These are phyloP conservation scores for Bombus breviceps DNA, from an alignment of 1,140 invertebrate species.

Conservation along the genomic window DNA sequence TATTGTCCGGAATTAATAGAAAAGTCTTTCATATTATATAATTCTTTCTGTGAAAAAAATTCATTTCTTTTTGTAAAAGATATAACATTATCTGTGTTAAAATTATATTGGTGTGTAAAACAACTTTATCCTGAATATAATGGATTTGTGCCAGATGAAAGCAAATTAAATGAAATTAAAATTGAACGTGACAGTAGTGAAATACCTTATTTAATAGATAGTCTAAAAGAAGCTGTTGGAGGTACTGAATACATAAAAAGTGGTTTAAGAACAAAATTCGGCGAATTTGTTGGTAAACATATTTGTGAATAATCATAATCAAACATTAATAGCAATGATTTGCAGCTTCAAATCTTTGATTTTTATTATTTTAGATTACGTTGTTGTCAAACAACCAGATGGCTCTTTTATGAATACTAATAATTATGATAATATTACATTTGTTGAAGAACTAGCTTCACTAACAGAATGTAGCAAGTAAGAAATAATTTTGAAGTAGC, in stretches of 20 bases:
- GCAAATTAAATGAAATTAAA: neutral
- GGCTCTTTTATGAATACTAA: constrained; percentile 81
- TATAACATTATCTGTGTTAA: constrained; percentile 75
- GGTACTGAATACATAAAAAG: constrained; percentile 79
- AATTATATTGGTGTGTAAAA: constrained; percentile 84
- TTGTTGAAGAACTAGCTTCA: constrained; percentile 77
- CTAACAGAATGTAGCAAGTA: constrained; percentile 81
- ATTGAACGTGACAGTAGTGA: neutral
- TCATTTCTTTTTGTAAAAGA: neutral
- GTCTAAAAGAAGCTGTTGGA: constrained; percentile 79
- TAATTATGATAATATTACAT: constrained; percentile 46
- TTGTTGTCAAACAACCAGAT: constrained; percentile 82
- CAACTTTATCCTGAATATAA: constrained; percentile 82
- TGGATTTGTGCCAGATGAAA: constrained; percentile 55
- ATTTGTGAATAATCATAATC: constrained; percentile 1
- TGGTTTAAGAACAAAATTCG: constrained; percentile 77
- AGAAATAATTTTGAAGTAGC: constrained; percentile 56
- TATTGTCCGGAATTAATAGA: constrained; percentile 83
- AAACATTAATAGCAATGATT: neutral
- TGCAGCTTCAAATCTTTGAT: neutral
- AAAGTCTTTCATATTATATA: constrained; percentile 80
- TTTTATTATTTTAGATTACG: constrained; percentile 81
- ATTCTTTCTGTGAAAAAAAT: constrained; percentile 46
- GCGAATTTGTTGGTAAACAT: constrained; percentile 81
- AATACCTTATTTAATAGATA: constrained; percentile 38